A percentile compares a stretch with the other conserved stretches of the same genome.
These are phyloP conservation scores for Brachionus koreanus DNA, from an alignment of 1,140 invertebrate genomes.

Conservation along the genomic window DNA sequence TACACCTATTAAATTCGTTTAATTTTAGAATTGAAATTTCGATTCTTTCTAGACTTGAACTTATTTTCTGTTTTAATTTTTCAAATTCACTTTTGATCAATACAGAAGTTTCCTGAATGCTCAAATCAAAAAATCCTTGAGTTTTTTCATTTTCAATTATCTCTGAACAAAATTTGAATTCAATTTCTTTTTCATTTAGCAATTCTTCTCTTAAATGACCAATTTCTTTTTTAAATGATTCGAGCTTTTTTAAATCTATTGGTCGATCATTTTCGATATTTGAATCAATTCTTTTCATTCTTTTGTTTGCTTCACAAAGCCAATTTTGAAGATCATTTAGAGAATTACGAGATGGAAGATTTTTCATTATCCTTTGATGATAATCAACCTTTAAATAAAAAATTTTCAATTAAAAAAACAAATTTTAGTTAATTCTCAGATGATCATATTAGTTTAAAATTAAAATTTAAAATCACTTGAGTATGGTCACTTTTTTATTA, in stretches of 20 bases:
- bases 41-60: not conserved
- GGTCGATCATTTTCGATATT: not conserved
- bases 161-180: not conserved
- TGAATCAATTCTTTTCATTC: not conserved
- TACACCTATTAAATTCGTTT: not conserved
- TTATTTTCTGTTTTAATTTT: not conserved
- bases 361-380: conserved; percentile 32
- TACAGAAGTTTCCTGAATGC: not conserved
- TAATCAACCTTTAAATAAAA: no score
- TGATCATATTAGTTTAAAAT: no score
- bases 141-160: conserved; percentile 3
- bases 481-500: no score
- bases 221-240: not conserved
- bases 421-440: no score
- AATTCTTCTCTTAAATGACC: not conserved
- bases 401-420: no score
- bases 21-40: not conserved
- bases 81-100: not conserved
- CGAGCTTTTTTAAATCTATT: not conserved
- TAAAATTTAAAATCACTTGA: no score
- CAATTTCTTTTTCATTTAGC: not conserved
- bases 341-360: conserved; percentile 15
- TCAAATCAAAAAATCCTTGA: conserved; percentile 33
- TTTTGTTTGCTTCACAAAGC: not conserved
- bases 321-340: not conserved